Evolutionary conservation across 2,888 invertebrate species (phyloP).

Genomic region (Diachrysia chrysitis): DNA sequence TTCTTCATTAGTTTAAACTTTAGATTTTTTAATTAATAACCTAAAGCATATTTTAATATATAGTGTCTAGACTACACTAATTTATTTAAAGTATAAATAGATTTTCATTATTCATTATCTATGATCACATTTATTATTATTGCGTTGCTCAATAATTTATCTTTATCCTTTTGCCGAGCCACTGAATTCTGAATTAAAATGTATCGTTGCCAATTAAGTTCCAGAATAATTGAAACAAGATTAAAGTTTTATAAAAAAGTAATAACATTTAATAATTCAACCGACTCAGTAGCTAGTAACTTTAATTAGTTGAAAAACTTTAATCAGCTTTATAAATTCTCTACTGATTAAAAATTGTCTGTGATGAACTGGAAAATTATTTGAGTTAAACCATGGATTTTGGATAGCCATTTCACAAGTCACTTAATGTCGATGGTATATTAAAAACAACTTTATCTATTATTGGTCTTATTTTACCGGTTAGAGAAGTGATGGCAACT

Average conservation of each 20-base stretch:
- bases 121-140: not conserved
- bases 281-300: not conserved
- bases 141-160: not conserved
- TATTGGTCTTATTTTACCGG: too few species aligned
- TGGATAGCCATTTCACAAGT: too few species aligned
- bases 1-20: too few species aligned
- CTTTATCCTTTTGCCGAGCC: not conserved
- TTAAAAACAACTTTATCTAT: too few species aligned
- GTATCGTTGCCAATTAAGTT: constrained; percentile 1
- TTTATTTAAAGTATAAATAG: not conserved
- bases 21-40: too few species aligned
- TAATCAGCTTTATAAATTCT: not conserved
- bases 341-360: too few species aligned
- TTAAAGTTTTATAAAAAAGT: not conserved
- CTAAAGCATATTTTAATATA: too few species aligned
- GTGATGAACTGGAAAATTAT: too few species aligned
- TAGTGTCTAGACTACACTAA: not conserved
- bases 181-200: not conserved
- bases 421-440: too few species aligned
- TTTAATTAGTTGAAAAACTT: not conserved
- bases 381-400: too few species aligned
- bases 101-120: not conserved
- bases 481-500: too few species aligned
- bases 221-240: not conserved
- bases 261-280: not conserved